Base-by-base conservation (phyloP, 2,888 invertebrate species). In the Hydroisotoma schaefferi region DNA sequence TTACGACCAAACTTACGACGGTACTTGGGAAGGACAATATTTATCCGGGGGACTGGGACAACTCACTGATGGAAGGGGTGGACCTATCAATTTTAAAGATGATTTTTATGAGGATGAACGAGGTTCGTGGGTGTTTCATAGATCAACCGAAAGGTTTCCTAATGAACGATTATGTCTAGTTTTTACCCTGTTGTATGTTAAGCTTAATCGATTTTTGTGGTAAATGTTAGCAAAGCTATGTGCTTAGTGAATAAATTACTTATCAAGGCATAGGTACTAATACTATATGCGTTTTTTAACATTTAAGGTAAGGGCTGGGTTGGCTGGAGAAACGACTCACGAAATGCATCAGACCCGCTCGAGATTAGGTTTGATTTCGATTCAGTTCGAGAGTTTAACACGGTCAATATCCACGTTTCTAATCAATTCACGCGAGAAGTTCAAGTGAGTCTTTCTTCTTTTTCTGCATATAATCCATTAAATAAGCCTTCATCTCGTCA, bases 371-470 rank as follows among this genome's bases (percentile, higher is more conserved):
- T 88, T 79, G 90, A 91, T 77, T 94, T 94, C 78, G 92, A 93
- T 75, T 83, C 84, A 75, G 87, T 91, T 59, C 82, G 92, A 20
- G 92, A 93, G 78, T 94, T 94, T 79, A 86, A 86, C 47, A 84
- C 85, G 1, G 85, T 92, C 26, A 85, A 87, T 75, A 82, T 94
- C 57, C 88, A 84, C 79, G 86, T 86, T 77, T 92, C 89, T 78
- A 94, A 94, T 77, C 86, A 87, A 77, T 89, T 88, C 78, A 86
- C 85, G 74, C 85, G 87, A 74, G 90, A 90, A 73, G 88, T 92
- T 1, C 85, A 87, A 83, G 88, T 88, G 72, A 77, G 78, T 53
- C 28, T 20, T n/a, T 43, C 8, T 10, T 33, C 33, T 10, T 33
- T 15, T 15, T 10, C 33, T 33, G 33, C 8, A 33, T n/a, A n/a